Conservation (phyloP, 2,797 vertebrate species). For the Hydrolagus colliei region DNA sequence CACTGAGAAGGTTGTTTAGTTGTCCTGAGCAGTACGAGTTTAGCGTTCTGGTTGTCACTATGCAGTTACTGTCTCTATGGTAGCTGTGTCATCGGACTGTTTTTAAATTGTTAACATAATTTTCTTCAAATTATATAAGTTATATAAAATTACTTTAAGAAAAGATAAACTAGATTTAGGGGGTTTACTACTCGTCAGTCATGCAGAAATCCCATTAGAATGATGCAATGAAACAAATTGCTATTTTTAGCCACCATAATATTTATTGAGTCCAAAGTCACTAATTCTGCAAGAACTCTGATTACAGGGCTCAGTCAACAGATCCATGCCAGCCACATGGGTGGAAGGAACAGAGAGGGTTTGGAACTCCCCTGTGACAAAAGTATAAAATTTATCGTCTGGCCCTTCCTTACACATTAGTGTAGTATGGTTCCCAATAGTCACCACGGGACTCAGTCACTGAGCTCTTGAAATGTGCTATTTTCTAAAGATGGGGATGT, state of each 20-base stretch:
- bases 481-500: neutral
- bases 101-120: conserved; percentile 6
- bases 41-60: neutral
- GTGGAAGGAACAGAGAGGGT: neutral
- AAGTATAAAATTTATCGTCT: neutral
- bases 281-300: too few species aligned
- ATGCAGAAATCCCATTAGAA: conserved; percentile 56
- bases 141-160: neutral
- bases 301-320: too few species aligned
- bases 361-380: neutral
- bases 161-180: conserved; percentile 58
- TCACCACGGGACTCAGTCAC: too few species aligned
- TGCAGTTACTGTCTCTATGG: neutral
- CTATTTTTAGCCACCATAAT: conserved; percentile 63
- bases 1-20: conserved; percentile 6
- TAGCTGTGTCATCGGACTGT: neutral
- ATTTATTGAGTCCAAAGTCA: conserved; percentile 46
- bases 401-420: neutral
- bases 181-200: conserved; percentile 68
- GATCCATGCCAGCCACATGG: too few species aligned
- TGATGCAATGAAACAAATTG: conserved; percentile 67
- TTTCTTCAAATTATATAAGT: neutral
- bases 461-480: conserved; percentile 12
- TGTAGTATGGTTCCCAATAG: neutral
- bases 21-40: conserved; percentile 7